Percentiles rank a stretch among this genome's conserved stretches.
phyloP scores from a whole-genome alignment of 2,888 invertebrate genomes.

The Nomada flava region DNA sequence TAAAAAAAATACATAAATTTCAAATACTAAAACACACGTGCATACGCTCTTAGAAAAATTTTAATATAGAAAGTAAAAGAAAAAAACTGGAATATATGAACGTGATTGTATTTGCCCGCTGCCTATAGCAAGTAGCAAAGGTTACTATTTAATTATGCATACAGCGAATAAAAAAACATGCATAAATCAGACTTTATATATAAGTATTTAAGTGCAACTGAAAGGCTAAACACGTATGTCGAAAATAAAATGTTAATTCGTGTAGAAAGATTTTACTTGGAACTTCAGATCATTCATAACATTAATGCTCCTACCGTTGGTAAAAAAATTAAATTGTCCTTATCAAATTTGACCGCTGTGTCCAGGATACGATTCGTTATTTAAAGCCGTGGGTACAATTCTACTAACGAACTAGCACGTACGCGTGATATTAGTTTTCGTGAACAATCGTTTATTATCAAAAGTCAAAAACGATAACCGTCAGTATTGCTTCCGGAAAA shows the following conservation, averaged over 20 bases:
- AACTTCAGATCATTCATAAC: neutral
- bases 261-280: neutral
- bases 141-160: conserved; percentile 76
- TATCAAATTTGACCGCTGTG: neutral
- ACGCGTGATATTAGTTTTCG: no score
- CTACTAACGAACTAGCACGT: neutral
- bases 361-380: neutral
- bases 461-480: conserved; percentile 3
- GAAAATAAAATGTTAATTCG: neutral
- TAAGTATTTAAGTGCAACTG: no score
- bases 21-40: neutral
- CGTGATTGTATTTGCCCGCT: conserved; percentile 57
- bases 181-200: conserved; percentile 26
- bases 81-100: neutral
- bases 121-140: conserved; percentile 69
- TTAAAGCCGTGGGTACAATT: neutral
- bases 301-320: neutral
- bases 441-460: neutral
- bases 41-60: neutral
- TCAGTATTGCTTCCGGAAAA: conserved; percentile 31
- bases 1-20: neutral
- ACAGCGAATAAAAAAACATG: conserved; percentile 47
- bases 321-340: neutral
- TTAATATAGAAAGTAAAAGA: neutral
- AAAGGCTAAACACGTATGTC: neutral